Evolutionary conservation across 2,113 vertebrate genomes (phyloP), one percentile per base, ranked within the genome.

Genomic region (Brachyistius frenatus): DNA sequence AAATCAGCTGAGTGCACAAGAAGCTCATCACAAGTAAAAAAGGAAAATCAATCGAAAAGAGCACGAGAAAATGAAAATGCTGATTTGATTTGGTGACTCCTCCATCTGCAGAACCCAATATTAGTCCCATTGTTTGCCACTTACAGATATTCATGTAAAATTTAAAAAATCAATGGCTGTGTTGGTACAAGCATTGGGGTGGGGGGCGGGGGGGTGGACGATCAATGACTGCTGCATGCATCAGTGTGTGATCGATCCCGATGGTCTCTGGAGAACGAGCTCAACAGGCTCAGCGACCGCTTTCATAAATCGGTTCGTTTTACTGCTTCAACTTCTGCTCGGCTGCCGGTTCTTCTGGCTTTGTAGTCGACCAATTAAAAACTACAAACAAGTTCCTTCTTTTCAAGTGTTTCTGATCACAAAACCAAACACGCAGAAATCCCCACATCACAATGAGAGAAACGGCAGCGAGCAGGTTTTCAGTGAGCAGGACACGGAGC

Each of bases 341-440:
- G 0, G 11, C 63, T 9, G 46, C 47, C 1, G 1, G 41, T 49
- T 63, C 62, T 56, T 57, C 16, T 41, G 7, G 23, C 73, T 88
- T 84, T 80, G 73, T 74, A 72, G 77, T 70, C 23, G 9, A 73
- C 85, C 73, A 71, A 83, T 86, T 89, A 86, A 89, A 88, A 92
- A 88, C 49, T 57, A 61, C 0, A 9, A 49, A 39, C 0, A 50
- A 62, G 61, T 78, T 69, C 37, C 31, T 7, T 54, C 60, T 66
- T 72, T 67, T 61, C 57, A 0, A 2, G 46, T 44, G 7, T 0
- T 37, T 77, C 56, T 83, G 71, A 78, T 65, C 62, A 11, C 62
- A 72, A 37, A 77, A 53, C 53, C 62, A 30, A 30, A 16, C 14
- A 39, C 3, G 4, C 30, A 67, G 13, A 46, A 49, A 57, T 31